Conservation (phyloP, 2,888 invertebrate species). For the Pseudanteris insignis region DNA sequence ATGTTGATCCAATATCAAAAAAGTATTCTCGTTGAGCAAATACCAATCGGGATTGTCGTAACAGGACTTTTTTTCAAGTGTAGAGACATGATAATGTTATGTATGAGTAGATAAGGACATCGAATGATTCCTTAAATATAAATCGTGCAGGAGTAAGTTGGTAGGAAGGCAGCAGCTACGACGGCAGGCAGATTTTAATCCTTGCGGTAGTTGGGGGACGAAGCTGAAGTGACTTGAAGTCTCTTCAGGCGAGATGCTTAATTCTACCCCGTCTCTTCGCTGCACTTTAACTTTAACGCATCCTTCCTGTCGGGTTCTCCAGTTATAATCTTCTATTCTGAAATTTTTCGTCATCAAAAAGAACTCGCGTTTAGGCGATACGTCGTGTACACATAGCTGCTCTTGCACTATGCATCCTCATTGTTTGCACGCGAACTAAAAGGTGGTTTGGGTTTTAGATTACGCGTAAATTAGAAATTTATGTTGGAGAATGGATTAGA, state of each 20-base stretch:
- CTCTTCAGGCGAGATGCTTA: constrained; percentile 66
- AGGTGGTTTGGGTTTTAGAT: no score
- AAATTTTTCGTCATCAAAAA: constrained; percentile 52
- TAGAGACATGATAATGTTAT: constrained; percentile 38
- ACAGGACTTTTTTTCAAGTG: no score
- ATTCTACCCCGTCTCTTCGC: constrained; percentile 52
- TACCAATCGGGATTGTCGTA: no score
- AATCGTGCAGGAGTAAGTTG: constrained; percentile 45
- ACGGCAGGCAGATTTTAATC: constrained; percentile 66
- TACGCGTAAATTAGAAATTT: no score
- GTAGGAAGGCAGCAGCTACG: constrained; percentile 54
- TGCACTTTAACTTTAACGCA: constrained; percentile 46
- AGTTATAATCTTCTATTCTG: constrained; percentile 60
- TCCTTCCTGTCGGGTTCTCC: constrained; percentile 50
- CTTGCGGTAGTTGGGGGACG: constrained; percentile 61
- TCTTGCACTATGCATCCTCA: constrained; percentile 21
- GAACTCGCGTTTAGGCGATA: constrained; percentile 33
- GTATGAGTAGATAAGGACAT: constrained; percentile 50
- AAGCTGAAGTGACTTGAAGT: constrained; percentile 64
- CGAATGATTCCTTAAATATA: constrained; percentile 61
- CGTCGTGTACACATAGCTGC: constrained; percentile 4
- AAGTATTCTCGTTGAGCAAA: neutral
- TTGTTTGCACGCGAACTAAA: no score
- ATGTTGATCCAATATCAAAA: no score
- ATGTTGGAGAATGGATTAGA: no score